Base-by-base conservation (phyloP, 2,797 vertebrate genomes). In the Muscicapa striata region DNA sequence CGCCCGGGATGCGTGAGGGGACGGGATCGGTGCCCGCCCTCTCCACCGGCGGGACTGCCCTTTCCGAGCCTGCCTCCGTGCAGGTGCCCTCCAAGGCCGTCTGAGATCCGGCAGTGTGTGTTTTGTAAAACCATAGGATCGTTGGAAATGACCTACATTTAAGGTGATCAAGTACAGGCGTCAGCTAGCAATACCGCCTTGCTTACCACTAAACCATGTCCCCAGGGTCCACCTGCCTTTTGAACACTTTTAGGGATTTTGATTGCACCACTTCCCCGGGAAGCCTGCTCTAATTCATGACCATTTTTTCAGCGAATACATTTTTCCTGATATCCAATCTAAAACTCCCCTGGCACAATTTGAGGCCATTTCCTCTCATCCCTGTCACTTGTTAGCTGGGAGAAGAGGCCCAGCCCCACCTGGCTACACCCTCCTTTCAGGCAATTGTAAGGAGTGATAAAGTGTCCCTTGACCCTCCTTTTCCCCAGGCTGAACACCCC, bases 1-100 rank as follows among this genome's bases (percentile, higher is more conserved):
- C 94, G 97, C 92, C 97, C 94, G 95, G 96, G 95, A 80, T 95
- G 97, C 66, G 96, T 92, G 97, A 96, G 96, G 96, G 95, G 77
- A 95, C 23, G 91, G 97, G 26, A 16, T 51, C 26, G 15, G 49
- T 97, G 84, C 97, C 96, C 89, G 96, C 95, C 80, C 97, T 95
- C 94, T 95, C 95, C 94, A 87, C 0, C 0, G 4, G 11, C 1
- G 2, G 5, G 11, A 4, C 5, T 8, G 22, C 2, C 2, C 2
- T 6, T 6, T 1, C 15, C 3, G n/a, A 27, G 34, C 15, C 4
- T 10, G 40, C 27, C 3, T 7, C 23, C 6, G 1, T 3, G n/a
- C 11, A 5, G 40, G 29, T 4, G 7, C 5, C 26, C 6, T 63
- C 41, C 34, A 10, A 1, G 14, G 30, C 75, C 10, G 8, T 40